phyloP scores from a whole-genome alignment of 2,888 invertebrate species.

The Ischnus inquisitorius region DNA sequence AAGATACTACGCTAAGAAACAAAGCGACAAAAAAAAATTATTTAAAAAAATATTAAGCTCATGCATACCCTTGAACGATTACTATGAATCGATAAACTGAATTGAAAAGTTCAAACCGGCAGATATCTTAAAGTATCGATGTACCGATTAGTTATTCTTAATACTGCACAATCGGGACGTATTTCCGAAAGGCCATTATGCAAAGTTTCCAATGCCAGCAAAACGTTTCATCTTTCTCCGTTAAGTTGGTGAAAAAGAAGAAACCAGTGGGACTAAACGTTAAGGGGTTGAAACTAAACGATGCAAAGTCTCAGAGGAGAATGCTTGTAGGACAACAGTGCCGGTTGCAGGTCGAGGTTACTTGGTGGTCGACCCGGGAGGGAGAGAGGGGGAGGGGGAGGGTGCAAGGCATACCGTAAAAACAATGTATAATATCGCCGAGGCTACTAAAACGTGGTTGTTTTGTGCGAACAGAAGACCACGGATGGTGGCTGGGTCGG shows the following conservation, averaged over 20 bases:
- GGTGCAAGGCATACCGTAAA: conserved; percentile 78
- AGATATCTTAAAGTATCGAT: too few relatives aligned
- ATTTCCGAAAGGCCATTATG: background rate
- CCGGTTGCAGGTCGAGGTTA: conserved; percentile 55
- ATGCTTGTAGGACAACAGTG: conserved; percentile 34
- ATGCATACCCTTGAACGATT: too few relatives aligned
- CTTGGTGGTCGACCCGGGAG: conserved; percentile 55
- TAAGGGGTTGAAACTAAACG: background rate
- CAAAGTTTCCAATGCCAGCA: background rate
- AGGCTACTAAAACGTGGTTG: conserved; percentile 60
- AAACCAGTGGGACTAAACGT: background rate
- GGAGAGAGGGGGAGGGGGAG: too few relatives aligned
- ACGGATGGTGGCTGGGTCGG: conserved; percentile 56
- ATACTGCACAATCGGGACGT: too few relatives aligned
- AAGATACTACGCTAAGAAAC: too few relatives aligned
- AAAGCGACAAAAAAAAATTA: too few relatives aligned
- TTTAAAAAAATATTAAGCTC: too few relatives aligned
- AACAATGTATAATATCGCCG: conserved; percentile 81
- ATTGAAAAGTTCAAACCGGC: too few relatives aligned
- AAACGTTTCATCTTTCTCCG: background rate
- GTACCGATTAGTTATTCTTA: too few relatives aligned
- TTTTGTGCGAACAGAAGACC: conserved; percentile 58
- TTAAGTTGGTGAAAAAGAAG: background rate
- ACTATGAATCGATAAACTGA: too few relatives aligned
- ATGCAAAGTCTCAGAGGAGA: background rate